Evolutionary conservation across 2,888 invertebrate species (phyloP), one percentile per base, ranked within the genome.

Genomic region (Phania funesta): DNA sequence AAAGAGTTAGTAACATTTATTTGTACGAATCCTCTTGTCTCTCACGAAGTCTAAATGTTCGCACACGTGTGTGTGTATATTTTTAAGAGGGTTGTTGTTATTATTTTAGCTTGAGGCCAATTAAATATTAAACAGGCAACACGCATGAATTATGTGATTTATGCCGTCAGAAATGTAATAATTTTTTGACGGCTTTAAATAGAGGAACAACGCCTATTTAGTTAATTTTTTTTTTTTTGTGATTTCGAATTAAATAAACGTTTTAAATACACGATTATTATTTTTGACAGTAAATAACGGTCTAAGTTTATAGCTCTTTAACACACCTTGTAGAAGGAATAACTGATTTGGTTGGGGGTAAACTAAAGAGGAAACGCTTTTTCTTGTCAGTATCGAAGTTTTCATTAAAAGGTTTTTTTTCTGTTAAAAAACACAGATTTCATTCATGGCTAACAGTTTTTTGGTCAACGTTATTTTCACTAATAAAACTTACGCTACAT

Each of bases 61-160:
- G 13, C n/a, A 3, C n/a, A 5, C n/a, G n/a, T 38, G 38, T 50
- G 50, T 62, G 32, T 26, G 35, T 20, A 6, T 26, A 11, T 44
- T 52, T 18, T 50, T n/a, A 24, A 16, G 70, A 54, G 78, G 74
- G 64, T n/a, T 75, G 78, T 79, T 78, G 62, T 76, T 76, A 84
- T 82, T 84, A 80, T 82, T 83, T 84, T 78, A 75, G 84, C 84
- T 81, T 68, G 48, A 73, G 84, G 84, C 83, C 78, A 84, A 83
- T 84, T 84, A 77, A 71, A 80, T 80, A 76, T 83, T 80, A 83
- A 80, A 77, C 83, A 78, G 83, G 78, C 83, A 80, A 82, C 78
- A 78, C 82, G 82, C 83, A 80, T 84, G 83, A 83, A 80, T 84
- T 83, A 78, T 81, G 78, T 84, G 84, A 84, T 84, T 84, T 84